Evolutionary conservation across 2,113 vertebrate genomes (phyloP).

Genomic region (Maccullochella peelii): DNA sequence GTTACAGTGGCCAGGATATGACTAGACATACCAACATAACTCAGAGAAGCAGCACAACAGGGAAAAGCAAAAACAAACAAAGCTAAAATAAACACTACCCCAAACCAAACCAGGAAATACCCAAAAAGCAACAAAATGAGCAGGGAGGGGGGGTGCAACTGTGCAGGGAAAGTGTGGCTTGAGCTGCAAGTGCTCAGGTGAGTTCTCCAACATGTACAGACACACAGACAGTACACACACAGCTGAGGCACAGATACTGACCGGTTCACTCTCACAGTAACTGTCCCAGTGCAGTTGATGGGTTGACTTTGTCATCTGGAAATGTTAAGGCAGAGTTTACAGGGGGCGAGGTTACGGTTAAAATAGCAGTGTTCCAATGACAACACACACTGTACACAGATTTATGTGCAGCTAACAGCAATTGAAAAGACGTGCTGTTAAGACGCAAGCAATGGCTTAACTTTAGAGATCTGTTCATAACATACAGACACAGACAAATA

Average conservation of each 20-base stretch:
- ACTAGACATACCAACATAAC: conserved; percentile 60
- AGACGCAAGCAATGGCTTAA: conserved; percentile 21
- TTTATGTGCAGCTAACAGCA: conserved; percentile 6
- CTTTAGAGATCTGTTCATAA: neutral
- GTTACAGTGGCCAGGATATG: conserved; percentile 55
- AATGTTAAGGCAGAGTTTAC: conserved; percentile 90
- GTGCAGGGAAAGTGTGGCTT: conserved; percentile 38
- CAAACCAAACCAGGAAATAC: conserved; percentile 54
- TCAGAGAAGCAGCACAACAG: conserved; percentile 38
- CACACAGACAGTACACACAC: conserved; percentile 35
- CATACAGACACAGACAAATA: conserved; percentile 1
- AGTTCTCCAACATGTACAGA: conserved; percentile 32
- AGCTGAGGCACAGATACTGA: conserved; percentile 87
- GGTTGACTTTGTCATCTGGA: conserved; percentile 96
- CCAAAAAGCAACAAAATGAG: conserved; percentile 43
- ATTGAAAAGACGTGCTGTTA: conserved; percentile 60
- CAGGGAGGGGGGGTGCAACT: neutral
- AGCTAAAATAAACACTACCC: conserved; percentile 44
- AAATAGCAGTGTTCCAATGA: conserved; percentile 73
- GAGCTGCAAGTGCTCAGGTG: conserved; percentile 36
- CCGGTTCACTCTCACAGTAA: conserved; percentile 96
- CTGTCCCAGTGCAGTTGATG: conserved; percentile 94
- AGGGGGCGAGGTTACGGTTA: conserved; percentile 81
- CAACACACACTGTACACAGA: conserved; percentile 31
- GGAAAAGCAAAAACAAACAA: conserved; percentile 54